Base-by-base conservation (phyloP, 2,113 vertebrate genomes). In the Bubo scandiacus region DNA sequence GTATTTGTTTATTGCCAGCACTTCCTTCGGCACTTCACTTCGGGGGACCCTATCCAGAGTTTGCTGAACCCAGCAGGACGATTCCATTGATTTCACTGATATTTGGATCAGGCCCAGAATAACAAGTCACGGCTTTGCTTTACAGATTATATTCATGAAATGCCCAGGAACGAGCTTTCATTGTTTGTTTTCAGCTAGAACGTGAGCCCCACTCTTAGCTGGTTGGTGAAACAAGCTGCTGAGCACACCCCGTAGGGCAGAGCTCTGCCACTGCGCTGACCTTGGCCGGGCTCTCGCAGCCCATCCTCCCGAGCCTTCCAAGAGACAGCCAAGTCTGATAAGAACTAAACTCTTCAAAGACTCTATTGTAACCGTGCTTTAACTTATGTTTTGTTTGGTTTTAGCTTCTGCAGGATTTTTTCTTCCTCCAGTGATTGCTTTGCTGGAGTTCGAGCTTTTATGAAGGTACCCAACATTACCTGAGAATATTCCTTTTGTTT, bases 171-270 rank as follows among this genome's bases (percentile, higher is more conserved):
- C 0, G 1, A 68, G 49, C 8, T 52, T 5, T 52, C 0, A 0
- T 8, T 4, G 5, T 21, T 32, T 1, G 6, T 3, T 61, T 57
- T 57, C 0, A 12, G 51, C 20, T 1, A 2, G 77, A 6, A 34
- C 0, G 2, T 9, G 6, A 18, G 38, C 49, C 12, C 18, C 0
- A 0, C 9, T 83, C 32, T 15, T 59, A 8, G 47, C 3, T 4
- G 3, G 43, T 5, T 2, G 0, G 7, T 2, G 20, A 11, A 36
- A 45, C 13, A 9, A 29, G 9, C 3, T 1, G 51, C 57, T 1
- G 8, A 38, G 40, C 51, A 9, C 52, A 25, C 19, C 34, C 58
- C 2, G 0, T 1, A 3, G 42, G 40, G 4, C 52, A 65, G 52
- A 54, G 61, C 30, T 49, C 27, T 9, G 83, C 51, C 20, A 21